Percentiles rank a stretch among this genome's conserved stretches.
Conservation (phyloP, 2,888 invertebrate genomes). For the Maniola hyperantus region DNA sequence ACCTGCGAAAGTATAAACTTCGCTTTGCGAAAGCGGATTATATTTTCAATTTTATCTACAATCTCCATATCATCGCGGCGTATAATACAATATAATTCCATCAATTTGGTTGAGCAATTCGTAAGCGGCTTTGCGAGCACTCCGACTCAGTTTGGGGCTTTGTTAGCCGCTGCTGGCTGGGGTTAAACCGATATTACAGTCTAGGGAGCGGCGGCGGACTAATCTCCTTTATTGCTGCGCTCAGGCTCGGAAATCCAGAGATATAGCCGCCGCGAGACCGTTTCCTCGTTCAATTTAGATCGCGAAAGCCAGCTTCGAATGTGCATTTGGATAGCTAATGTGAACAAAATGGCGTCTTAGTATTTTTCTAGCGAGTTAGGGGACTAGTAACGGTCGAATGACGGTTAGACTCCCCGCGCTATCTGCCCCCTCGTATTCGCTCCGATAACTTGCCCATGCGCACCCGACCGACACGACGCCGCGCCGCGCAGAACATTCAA, state of each 20-base stretch:
- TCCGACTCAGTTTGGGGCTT: slow-evolving; percentile 59
- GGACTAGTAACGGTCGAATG: slow-evolving; percentile 80
- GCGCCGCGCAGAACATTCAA: slow-evolving; percentile 73
- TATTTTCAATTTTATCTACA: slow-evolving; percentile 58
- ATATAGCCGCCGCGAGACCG: slow-evolving; percentile 49
- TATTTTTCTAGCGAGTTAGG: slow-evolving; percentile 79
- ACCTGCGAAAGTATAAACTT: slow-evolving; percentile 60
- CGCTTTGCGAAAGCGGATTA: slow-evolving; percentile 64
- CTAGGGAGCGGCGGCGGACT: slow-evolving; percentile 57
- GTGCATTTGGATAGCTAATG: slow-evolving; percentile 55
- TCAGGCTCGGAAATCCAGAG: slow-evolving; percentile 55
- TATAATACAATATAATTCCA: slow-evolving; percentile 41
- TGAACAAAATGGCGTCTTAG: slow-evolving; percentile 74
- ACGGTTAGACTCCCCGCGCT: slow-evolving; percentile 81
- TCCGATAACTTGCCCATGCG: slow-evolving; percentile 82
- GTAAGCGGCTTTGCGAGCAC: slow-evolving; percentile 69
- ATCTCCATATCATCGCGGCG: slow-evolving; percentile 36
- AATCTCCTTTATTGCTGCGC: slow-evolving; percentile 65
- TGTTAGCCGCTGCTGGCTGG: slow-evolving; percentile 48
- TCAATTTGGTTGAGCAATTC: slow-evolving; percentile 58
- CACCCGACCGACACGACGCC: slow-evolving; percentile 79
- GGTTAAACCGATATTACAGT: slow-evolving; percentile 62
- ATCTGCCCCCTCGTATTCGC: slow-evolving; percentile 82
- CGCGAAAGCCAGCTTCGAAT: slow-evolving; percentile 55
- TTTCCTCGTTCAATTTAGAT: slow-evolving; percentile 68